Percentiles rank a stretch among this genome's conserved stretches.
Evolutionary conservation across 1,140 invertebrate genomes (phyloP).

Genomic region (Magallana ariakensis): DNA sequence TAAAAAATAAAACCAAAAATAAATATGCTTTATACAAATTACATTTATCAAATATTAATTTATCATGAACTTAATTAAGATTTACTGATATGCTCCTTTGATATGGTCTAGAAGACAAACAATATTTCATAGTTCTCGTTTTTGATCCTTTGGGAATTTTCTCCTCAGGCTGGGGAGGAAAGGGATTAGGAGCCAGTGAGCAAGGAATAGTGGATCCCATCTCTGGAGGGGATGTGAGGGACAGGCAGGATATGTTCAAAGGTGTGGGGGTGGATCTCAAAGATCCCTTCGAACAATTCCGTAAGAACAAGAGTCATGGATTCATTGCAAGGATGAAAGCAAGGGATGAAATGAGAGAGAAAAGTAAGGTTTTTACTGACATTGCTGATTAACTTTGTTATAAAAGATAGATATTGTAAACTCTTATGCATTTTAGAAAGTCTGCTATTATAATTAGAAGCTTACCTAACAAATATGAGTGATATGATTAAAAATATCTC

Average conservation of each 20-base stretch:
- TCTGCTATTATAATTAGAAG: no score
- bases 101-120: no score
- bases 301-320: constrained; percentile 97
- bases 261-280: constrained; percentile 90
- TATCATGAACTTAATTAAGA: background rate
- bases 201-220: constrained; percentile 97
- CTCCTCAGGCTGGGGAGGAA: constrained; percentile 88
- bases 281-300: constrained; percentile 96
- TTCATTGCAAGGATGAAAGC: constrained; percentile 98
- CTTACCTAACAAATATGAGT: no score
- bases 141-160: no score
- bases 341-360: constrained; percentile 84
- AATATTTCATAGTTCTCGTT: no score
- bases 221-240: constrained; percentile 93
- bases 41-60: no score
- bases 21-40: no score
- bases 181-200: constrained; percentile 93
- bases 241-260: constrained; percentile 94
- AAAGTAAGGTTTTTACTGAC: background rate
- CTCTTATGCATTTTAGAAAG: no score
- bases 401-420: background rate
- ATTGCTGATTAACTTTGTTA: background rate
- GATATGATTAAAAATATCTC: no score
- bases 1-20: background rate
- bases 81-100: background rate